phyloP scores from a whole-genome alignment of 2,888 invertebrate species.

The Hypomecis punctinalis region DNA sequence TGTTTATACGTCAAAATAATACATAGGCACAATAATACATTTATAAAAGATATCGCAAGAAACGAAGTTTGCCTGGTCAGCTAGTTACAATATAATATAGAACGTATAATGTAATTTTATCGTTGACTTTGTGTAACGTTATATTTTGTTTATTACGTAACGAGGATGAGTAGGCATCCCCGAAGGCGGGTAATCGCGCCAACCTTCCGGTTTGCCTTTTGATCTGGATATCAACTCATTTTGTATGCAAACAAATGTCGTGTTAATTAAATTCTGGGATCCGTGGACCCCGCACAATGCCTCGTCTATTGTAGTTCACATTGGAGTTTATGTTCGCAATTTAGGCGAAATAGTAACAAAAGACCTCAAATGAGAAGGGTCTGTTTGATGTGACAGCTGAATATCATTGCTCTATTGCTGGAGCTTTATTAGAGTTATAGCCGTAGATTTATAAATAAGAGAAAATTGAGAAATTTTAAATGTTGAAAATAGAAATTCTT shows the following conservation, averaged over 20 bases:
- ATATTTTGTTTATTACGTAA: conserved; percentile 2
- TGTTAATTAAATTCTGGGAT: conserved; percentile 25
- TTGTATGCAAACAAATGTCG: conserved; percentile 23
- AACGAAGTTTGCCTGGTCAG: too few relatives aligned
- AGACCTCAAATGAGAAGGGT: conserved; percentile 7
- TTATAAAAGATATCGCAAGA: too few relatives aligned
- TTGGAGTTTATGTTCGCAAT: not conserved
- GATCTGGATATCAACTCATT: conserved; percentile 23
- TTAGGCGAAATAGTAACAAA: conserved; percentile 1
- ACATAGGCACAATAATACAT: too few relatives aligned
- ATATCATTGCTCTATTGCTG: conserved; percentile 3
- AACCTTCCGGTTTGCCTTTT: conserved; percentile 24
- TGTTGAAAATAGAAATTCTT: too few relatives aligned
- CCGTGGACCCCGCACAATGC: conserved; percentile 10
- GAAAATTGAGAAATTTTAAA: too few relatives aligned
- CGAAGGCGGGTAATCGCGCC: conserved; percentile 15
- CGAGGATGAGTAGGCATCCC: not conserved
- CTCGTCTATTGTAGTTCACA: conserved; percentile 5
- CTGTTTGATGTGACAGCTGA: conserved; percentile 6
- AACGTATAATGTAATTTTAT: not conserved
- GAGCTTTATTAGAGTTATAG: not conserved
- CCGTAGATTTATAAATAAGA: too few relatives aligned
- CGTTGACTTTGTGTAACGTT: conserved; percentile 1
- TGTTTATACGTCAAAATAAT: too few relatives aligned
- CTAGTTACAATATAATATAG: not conserved